Conservation (phyloP, 2,888 invertebrate species). For the Strigamia maritima region DNA sequence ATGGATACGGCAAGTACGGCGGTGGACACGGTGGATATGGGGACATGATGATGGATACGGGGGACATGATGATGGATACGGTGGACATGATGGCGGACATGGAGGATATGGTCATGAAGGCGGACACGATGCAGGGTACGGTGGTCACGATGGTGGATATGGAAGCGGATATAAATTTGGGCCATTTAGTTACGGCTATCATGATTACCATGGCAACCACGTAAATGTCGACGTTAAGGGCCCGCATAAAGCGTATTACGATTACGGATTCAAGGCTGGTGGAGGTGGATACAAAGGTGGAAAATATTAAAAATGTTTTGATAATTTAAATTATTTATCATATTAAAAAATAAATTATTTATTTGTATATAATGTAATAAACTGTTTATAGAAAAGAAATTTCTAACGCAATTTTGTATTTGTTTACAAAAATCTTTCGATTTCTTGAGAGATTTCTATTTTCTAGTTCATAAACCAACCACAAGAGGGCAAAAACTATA, state of each 20-base stretch:
- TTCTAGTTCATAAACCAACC: too few relatives aligned
- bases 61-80: not conserved
- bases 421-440: too few relatives aligned
- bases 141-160: not conserved
- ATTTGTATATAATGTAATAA: not conserved
- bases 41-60: not conserved
- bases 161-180: constrained; percentile 34
- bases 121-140: not conserved
- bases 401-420: not conserved
- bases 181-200: constrained; percentile 23
- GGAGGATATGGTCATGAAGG: not conserved
- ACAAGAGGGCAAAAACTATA: too few relatives aligned
- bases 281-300: constrained; percentile 25
- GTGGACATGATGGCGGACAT: not conserved
- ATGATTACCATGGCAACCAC: not conserved
- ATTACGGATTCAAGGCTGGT: not conserved
- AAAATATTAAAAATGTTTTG: constrained; percentile 5
- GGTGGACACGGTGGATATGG: not conserved
- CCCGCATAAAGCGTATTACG: constrained; percentile 7
- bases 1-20: not conserved
- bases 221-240: constrained; percentile 36
- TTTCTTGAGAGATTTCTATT: too few relatives aligned
- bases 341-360: too few relatives aligned
- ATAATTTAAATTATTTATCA: not conserved
- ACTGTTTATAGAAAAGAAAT: not conserved